Base-by-base conservation (phyloP, 2,888 invertebrate genomes). In the Anthophora plumipes region DNA sequence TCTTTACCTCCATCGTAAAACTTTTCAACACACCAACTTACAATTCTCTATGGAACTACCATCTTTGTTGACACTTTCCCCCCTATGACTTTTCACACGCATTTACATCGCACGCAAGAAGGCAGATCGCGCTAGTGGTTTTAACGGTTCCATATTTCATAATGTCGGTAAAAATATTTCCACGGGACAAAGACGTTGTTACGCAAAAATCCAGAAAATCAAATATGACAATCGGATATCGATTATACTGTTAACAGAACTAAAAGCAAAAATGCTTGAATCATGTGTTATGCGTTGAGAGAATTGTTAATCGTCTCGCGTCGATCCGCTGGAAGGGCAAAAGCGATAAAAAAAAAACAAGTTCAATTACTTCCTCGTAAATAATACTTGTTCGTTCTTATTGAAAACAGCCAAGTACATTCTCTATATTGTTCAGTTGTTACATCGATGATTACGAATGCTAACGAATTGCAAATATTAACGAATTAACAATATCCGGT, bases 111-210 rank as follows among this genome's bases (percentile, higher is more conserved):
- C 20, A 59, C n/a, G n/a, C 31, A 31, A 17, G n/a, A 11, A 61
- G 43, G 66, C 41, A 84, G 85, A 84, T 75, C 14, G 81, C 81
- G 84, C 85, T 59, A 84, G 85, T 78, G 20, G 55, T 46, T 20
- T 55, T 50, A 31, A 64, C 60, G 63, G 59, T 80, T 69, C 67
- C 82, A 73, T 67, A 75, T 71, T 69, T 74, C 66, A 55, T 67
- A 70, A 79, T 77, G 83, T 72, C 72, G 77, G 77, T 83, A 85
- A 83, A 83, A 83, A 85, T 81, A 83, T 83, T 81, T 83, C 43
- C 57, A 46, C 55, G 41, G 48, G 59, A 68, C 69, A 60, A 64
- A 57, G 5, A 55, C 52, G 63, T 46, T 31, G 11, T 59, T 57
- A 60, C 73, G 57, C 22, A 69, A 70, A 55, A 59, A 41, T 77